These are phyloP conservation scores for Crocallis elinguaria DNA, from an alignment of 2,888 invertebrate species.

Conservation along the genomic window DNA sequence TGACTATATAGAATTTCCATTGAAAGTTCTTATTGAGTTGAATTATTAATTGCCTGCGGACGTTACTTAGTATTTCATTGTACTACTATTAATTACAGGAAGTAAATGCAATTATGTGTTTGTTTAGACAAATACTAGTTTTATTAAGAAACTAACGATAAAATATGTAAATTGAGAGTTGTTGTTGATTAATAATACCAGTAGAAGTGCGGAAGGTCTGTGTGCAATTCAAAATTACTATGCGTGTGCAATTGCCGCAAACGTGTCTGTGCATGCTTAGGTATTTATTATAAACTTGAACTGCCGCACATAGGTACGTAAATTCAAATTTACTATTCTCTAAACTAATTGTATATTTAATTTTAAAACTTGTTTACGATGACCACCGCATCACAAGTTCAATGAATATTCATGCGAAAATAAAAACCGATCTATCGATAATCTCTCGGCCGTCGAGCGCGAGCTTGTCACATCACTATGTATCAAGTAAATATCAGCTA, in stretches of 20 bases:
- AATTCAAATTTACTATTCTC: no score
- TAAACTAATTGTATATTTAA: not conserved
- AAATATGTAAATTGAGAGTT: not conserved
- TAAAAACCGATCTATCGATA: conserved; percentile 4
- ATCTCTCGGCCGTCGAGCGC: not conserved
- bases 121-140: not conserved
- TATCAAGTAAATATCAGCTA: not conserved
- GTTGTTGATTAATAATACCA: not conserved
- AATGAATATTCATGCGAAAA: conserved; percentile 1
- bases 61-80: conserved; percentile 11
- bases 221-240: no score
- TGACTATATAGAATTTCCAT: conserved; percentile 36
- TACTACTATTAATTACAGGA: conserved; percentile 4
- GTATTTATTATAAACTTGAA: no score
- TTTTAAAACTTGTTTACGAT: not conserved
- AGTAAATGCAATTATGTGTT: not conserved
- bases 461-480: conserved; percentile 2
- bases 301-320: no score
- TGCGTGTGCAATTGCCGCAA: no score
- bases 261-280: no score
- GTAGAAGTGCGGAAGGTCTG: no score
- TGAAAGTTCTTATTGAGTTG: conserved; percentile 34
- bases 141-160: not conserved
- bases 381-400: not conserved
- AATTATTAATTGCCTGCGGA: conserved; percentile 2